Base-by-base conservation (phyloP, 37 sponge, comb jelly and placozoan genomes). In the Oscarella lobularis region DNA sequence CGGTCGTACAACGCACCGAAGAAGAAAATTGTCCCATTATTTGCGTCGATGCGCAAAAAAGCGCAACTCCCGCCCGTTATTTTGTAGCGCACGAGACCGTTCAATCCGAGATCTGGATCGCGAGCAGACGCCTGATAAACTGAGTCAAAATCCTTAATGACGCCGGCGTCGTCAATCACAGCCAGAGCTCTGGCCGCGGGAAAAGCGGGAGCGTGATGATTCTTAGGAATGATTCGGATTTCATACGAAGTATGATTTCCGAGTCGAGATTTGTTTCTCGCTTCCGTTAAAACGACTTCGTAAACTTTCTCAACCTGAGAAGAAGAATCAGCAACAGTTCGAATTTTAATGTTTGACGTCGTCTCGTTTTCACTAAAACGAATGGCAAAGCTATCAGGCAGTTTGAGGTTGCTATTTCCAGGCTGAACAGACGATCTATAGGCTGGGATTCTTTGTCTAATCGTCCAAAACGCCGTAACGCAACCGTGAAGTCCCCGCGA, bases 41-140 rank as follows among this genome's bases (percentile, higher is more conserved):
- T 20, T 20, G 9, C 35, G 33, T 4, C 31, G 31, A 4, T 35
- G 5, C 35, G 33, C 71, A 4, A 5, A 5, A 5, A 68, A 5
- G 6, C 6, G 31, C 6, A 4, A 4, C 31, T 68, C 71, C 71
- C 6, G 33, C 71, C 71, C 6, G 71, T 68, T 35, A 68, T 29
- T 5, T 5, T 4, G 71, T 68, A 68, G 29, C 29, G 31, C 6
- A 68, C 31, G 29, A 5, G 6, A 34, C 71, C 71, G 6, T 14
- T 68, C 29, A 4, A 5, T 29, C 71, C 71, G 6, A 68, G 71
- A 68, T 68, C 71, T 5, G 71, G 71, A 68, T 68, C 71, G 33
- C 29, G 6, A 68, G 71, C 71, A 68, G 31, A 29, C 6, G 31
- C 71, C 6, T 5, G 4, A 5, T 4, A 14, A 5, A 68, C 6